Evolutionary conservation across 2,888 invertebrate species (phyloP), one percentile per base, ranked within the genome.

Genomic region (Lasius platythorax): DNA sequence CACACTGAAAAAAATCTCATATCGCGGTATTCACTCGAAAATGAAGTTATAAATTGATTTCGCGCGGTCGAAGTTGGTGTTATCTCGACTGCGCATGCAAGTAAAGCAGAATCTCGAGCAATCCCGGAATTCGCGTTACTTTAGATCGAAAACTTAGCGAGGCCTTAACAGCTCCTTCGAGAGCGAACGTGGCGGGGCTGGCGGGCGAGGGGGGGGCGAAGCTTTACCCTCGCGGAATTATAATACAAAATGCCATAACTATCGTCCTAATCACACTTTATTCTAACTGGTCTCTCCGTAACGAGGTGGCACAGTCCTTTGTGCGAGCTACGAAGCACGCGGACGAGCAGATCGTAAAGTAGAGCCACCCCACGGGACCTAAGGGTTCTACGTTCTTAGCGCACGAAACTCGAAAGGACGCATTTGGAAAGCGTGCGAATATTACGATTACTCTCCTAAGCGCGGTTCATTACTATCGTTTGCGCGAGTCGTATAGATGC

Each of bases 211-310:
- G 63, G 63, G 5, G 64, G 85, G 83, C 68, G 84, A 64, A 86
- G 86, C 87, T 85, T 87, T 89, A 92, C 92, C 91, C 92, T 92
- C 89, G 86, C 86, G 86, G 91, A 93, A 94, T 94, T 93, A 94
- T 94, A 94, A 93, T 93, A 94, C 93, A 94, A 94, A 94, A 94
- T 91, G 92, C 93, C 93, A 93, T 93, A 94, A 94, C 94, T 94
- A 94, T 94, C 92, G 91, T 92, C 93, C 94, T 94, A 94, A 94
- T 94, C 94, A 94, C 93, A 94, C 93, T 94, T 94, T 94, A 94
- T 94, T 93, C 92, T 93, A 94, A 94, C 93, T 92, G 92, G 91
- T 92, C 90, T 92, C 90, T 86, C 88, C 90, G 91, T 93, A 93
- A 93, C 93, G 93, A 93, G 92, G 92, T 93, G 91, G 93, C 92